These are phyloP conservation scores for Seladonia tumulorum DNA, from an alignment of 2,888 invertebrate species.

Conservation along the genomic window DNA sequence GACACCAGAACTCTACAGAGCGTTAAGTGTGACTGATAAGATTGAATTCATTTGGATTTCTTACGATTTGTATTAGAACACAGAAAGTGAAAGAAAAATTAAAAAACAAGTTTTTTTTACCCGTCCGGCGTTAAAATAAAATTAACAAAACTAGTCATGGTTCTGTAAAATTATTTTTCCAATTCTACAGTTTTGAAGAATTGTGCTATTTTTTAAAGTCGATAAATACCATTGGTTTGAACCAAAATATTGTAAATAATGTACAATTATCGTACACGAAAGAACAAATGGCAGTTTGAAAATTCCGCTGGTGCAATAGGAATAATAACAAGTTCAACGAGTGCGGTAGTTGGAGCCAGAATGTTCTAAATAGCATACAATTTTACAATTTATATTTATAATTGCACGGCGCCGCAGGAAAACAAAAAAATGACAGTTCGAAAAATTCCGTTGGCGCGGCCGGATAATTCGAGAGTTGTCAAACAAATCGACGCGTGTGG, in stretches of 20 bases:
- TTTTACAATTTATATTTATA: neutral
- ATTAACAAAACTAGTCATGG: too few species aligned
- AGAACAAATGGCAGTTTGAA: neutral
- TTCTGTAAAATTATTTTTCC: too few species aligned
- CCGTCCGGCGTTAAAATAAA: too few species aligned
- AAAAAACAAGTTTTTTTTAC: too few species aligned
- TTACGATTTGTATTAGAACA: too few species aligned
- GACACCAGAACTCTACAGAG: too few species aligned
- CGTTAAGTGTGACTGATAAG: neutral
- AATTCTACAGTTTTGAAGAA: too few species aligned
- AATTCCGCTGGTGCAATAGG: too few species aligned
- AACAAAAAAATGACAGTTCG: neutral
- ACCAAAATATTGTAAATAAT: neutral
- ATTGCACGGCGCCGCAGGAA: neutral
- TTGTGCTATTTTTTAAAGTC: too few species aligned
- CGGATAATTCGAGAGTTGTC: neutral
- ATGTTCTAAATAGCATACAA: neutral
- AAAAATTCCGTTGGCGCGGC: neutral
- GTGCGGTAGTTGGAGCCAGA: too few species aligned
- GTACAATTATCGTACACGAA: neutral
- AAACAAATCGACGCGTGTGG: slow-evolving; percentile 16
- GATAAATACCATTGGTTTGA: neutral
- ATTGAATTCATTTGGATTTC: neutral
- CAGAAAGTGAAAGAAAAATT: too few species aligned
- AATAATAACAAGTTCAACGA: too few species aligned